Evolutionary conservation across 2,113 vertebrate genomes (phyloP).

Genomic region (Ia io): DNA sequence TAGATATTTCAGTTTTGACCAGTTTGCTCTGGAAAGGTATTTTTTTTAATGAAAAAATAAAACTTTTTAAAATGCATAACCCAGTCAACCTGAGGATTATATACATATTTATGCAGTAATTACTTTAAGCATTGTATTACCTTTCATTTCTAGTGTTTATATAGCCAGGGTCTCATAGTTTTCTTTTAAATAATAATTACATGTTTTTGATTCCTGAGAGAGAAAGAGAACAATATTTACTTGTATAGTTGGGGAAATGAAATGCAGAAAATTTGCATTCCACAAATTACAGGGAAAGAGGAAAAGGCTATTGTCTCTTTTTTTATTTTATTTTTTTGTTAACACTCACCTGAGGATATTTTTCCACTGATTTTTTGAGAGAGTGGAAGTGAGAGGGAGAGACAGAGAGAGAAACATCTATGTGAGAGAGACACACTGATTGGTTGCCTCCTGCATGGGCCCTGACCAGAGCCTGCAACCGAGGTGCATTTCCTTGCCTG

Average conservation of each 20-base stretch:
- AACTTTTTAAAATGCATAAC: background rate
- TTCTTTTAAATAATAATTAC: background rate
- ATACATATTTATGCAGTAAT: background rate
- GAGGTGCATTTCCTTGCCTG: too few species aligned
- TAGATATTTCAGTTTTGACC: background rate
- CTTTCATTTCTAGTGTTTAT: background rate
- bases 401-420: too few species aligned
- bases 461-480: too few species aligned
- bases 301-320: background rate
- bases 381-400: too few species aligned
- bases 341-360: too few species aligned
- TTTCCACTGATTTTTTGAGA: too few species aligned
- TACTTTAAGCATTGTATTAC: background rate
- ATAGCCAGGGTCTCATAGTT: background rate
- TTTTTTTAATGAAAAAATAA: background rate
- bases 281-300: background rate
- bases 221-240: background rate
- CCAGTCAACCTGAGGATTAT: background rate
- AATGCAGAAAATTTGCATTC: background rate
- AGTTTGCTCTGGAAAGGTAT: background rate
- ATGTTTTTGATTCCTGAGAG: background rate
- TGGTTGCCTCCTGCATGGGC: too few species aligned
- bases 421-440: too few species aligned
- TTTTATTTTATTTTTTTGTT: background rate
- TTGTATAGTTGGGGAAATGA: constrained; percentile 8